Conservation (phyloP, 2,888 invertebrate species). For the Hipparchia sbordonii region DNA sequence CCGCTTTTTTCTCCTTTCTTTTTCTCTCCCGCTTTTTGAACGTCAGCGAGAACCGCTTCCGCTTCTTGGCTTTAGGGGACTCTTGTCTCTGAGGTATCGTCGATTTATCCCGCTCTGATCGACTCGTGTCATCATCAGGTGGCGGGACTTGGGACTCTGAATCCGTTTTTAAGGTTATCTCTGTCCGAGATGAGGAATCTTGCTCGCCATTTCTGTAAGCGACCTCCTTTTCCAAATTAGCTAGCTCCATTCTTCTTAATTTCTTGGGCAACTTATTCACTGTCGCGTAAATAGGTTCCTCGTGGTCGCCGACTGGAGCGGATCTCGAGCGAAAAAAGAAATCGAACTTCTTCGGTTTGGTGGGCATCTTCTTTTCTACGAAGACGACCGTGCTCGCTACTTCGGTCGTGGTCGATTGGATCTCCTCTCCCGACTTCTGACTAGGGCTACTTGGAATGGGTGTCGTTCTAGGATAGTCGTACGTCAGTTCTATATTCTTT, state of each 20-base stretch:
- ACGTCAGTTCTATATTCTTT: constrained; percentile 78
- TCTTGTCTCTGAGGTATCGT: constrained; percentile 68
- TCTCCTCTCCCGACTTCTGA: constrained; percentile 61
- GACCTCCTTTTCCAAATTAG: constrained; percentile 76
- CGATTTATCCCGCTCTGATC: constrained; percentile 74
- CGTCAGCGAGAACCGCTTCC: constrained; percentile 74
- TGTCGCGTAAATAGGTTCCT: constrained; percentile 79
- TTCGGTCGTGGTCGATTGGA: constrained; percentile 75
- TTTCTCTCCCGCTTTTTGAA: constrained; percentile 77
- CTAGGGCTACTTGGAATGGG: constrained; percentile 63
- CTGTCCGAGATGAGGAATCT: constrained; percentile 72
- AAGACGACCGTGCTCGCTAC: constrained; percentile 80
- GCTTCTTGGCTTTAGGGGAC: constrained; percentile 75
- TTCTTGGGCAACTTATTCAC: constrained; percentile 80
- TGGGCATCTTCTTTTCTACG: constrained; percentile 75
- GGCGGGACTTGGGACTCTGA: constrained; percentile 70
- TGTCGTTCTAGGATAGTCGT: constrained; percentile 75
- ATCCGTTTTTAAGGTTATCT: constrained; percentile 71
- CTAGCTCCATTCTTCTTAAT: constrained; percentile 72
- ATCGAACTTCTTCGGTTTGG: constrained; percentile 74
- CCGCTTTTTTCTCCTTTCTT: constrained; percentile 73
- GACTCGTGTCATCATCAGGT: constrained; percentile 74
- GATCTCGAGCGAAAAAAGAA: constrained; percentile 78
- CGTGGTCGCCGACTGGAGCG: constrained; percentile 77
- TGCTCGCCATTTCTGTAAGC: constrained; percentile 71